Base-by-base conservation (phyloP, 2,797 vertebrate species). In the Furcifer pardalis region DNA sequence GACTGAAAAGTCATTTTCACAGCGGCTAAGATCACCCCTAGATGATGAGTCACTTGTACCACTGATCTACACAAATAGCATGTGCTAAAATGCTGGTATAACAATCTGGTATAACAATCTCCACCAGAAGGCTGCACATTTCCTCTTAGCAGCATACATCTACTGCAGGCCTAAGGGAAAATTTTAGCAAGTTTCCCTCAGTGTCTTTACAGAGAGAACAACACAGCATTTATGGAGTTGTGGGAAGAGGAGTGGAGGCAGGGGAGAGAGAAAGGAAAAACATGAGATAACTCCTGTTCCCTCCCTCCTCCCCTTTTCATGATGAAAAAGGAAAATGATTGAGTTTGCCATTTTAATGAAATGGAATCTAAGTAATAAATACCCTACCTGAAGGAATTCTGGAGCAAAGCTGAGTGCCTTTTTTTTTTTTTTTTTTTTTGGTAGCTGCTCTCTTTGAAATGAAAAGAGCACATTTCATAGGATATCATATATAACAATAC, bases 101-200 rank as follows among this genome's bases (percentile, higher is more conserved):
- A 92, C 95, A 96, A 96, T 97, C 96, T 97, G 96, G 96, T 97
- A 96, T 95, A 97, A 96, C 94, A 96, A 97, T 97, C 95, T 96
- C 93, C 95, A 97, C 96, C 96, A 95, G 95, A 96, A 95, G 95
- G 94, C 94, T 95, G 93, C 96, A 96, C 95, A 93, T 96, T 97
- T 97, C 96, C 96, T 96, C 95, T 96, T 96, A 95, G 95, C 95
- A 92, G 95, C 91, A 95, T 96, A 96, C 96, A 95, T 96, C 95
- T 92, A 96, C 95, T 96, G 96, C 94, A 96, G 95, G 95, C 95
- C 92, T 93, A 93, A 97, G 95, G 96, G 96, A 96, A 97, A 97
- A 96, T 95, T 93, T 97, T 96, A 96, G 95, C 95, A 96, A 96
- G 94, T 96, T 96, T 96, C 96, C 95, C 95, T 95, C 95, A 96